phyloP scores from a whole-genome alignment of 2,113 vertebrate species.

The Pangasianodon gigas region DNA sequence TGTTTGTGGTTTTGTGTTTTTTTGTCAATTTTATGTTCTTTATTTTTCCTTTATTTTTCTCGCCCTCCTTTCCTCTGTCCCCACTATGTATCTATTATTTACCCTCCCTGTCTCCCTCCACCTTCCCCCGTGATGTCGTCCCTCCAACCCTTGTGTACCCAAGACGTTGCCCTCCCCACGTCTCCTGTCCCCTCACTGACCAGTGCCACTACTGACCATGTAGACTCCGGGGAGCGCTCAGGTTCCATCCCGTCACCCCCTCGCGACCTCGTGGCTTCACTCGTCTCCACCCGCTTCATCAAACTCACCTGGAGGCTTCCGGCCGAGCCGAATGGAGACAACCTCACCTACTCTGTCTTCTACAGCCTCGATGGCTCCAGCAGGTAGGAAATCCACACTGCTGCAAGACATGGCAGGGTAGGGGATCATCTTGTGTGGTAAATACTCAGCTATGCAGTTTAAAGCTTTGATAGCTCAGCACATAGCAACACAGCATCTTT shows the following conservation, averaged over 20 bases:
- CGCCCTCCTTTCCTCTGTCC: constrained; percentile 3
- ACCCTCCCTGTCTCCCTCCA: constrained; percentile 37
- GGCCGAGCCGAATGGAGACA: constrained; percentile 89
- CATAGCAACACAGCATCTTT: background rate
- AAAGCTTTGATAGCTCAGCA: background rate
- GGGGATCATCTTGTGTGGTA: background rate
- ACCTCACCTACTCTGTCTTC: constrained; percentile 93
- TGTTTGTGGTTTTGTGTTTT: constrained; percentile 38
- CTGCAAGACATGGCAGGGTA: background rate
- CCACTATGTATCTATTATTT: constrained; percentile 43
- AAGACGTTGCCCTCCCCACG: constrained; percentile 56
- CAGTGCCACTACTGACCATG: constrained; percentile 58
- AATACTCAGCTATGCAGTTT: background rate
- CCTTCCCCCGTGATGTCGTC: constrained; percentile 15
- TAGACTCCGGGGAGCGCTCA: constrained; percentile 75
- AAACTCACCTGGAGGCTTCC: constrained; percentile 93
- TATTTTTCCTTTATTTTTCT: constrained; percentile 36
- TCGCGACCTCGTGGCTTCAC: constrained; percentile 92
- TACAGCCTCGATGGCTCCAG: constrained; percentile 90
- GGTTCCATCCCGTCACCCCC: constrained; percentile 90
- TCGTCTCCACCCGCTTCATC: constrained; percentile 99
- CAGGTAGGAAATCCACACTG: constrained; percentile 73
- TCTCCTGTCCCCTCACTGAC: constrained; percentile 54
- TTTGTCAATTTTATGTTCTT: constrained; percentile 50
- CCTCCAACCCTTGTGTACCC: constrained; percentile 13